Evolutionary conservation across 1,140 invertebrate genomes (phyloP), one percentile per base, ranked within the genome.

Genomic region (Belonocnema kinseyi): DNA sequence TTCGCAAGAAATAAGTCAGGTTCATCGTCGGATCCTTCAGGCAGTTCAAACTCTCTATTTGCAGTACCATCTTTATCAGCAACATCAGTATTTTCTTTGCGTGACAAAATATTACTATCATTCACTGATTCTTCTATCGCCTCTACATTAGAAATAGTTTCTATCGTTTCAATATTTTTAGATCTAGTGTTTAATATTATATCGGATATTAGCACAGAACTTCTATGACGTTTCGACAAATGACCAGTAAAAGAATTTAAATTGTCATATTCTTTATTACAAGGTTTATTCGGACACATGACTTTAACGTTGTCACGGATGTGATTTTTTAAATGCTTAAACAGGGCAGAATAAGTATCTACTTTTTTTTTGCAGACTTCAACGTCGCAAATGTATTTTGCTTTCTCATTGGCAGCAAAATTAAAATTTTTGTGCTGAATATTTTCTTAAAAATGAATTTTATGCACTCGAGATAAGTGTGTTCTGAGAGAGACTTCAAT

Each of bases 251-350:
- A 58, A 12, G 56, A 58, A n/a, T n/a, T n/a, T n/a, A n/a, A n/a
- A n/a, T n/a, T n/a, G n/a, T n/a, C n/a, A n/a, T n/a, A n/a, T n/a
- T 12, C 11, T 58, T 58, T 58, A 19, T 58, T 26, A 21, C 56
- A 58, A 58, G 19, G 12, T 10, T 58, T 26, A 70, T 21, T 12
- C 11, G 72, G 74, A 73, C 78, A 79, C 19, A 7, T 66, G 3
- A 76, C 56, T 46, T 66, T 72, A 13, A 58, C 7, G 13, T 46
- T 53, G 3, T 73, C 61, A 10, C 46, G 12, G 0, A 79, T 70
- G 70, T 79, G 78, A 66, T 2, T 10, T 76, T 73, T 76, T 40
- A 73, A 19, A 54, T 79, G 74, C 66, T 79, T 75, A 16, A 79
- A 4, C 40, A 75, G 21, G 1, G 12, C 2, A 19, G 7, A 4